Evolutionary conservation across 2,888 invertebrate species (phyloP), one percentile per base, ranked within the genome.

Genomic region (Netelia melanura): DNA sequence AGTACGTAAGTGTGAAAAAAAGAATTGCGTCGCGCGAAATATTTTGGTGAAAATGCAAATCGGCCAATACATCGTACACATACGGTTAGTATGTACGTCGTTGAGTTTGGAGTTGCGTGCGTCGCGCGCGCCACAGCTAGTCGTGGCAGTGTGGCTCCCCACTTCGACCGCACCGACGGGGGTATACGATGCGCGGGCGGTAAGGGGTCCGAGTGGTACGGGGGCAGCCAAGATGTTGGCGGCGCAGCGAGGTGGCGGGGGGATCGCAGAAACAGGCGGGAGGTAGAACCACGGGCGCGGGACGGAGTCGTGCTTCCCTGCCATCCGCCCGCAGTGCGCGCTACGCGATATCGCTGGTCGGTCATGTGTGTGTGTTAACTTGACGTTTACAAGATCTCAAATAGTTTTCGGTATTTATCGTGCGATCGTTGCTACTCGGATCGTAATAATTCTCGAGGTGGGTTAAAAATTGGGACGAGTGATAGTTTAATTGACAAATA

Each of bases 301-400:
- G 90, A 91, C 89, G 90, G 91, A 90, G 88, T 87, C 89, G 87
- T 88, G 88, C 88, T 90, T 89, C 90, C 89, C 90, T 90, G 89
- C 90, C 89, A 90, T 89, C 88, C 89, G 89, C 89, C 91, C 91
- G 92, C 93, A 93, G 93, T 93, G 91, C 89, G 93, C 93, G 93
- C 92, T 92, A 91, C 92, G 93, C 93, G 93, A 93, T 92, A 93
- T 92, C 92, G 90, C 91, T 90, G 91, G 89, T 77, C 91, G 93
- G 93, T 93, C 90, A 90, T 92, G 91, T 91, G 90, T 91, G 90
- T 91, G 90, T 89, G 90, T 91, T 87, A 90, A 87, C 90, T 88
- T 90, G 89, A 91, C 90, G 89, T 87, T 89, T 84, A 88, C 90
- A 90, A 80, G 62, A 52, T 71, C 81, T 83, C 68, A 52, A 56